Percentiles rank a stretch among this genome's conserved stretches.
Evolutionary conservation across 2,113 vertebrate species (phyloP).

Genomic region (Odontophorus gujanensis): DNA sequence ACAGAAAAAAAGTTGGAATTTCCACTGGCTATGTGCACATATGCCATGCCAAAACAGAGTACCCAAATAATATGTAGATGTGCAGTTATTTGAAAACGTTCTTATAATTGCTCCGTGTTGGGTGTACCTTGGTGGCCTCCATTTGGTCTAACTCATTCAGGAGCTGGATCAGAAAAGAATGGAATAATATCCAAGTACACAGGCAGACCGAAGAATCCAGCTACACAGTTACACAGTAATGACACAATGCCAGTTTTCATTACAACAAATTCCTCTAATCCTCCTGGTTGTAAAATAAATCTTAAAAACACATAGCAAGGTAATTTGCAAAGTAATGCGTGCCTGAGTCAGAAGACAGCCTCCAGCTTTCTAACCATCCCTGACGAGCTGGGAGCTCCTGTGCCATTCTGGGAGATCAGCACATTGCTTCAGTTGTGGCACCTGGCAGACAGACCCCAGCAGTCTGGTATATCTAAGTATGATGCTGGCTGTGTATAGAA

Average conservation of each 20-base stretch:
- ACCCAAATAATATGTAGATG: neutral
- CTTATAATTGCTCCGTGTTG: neutral
- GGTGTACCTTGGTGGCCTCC: neutral
- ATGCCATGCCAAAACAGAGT: neutral
- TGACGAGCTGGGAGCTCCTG: neutral
- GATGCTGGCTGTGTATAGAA: neutral
- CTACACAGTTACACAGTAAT: neutral
- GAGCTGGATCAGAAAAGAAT: neutral
- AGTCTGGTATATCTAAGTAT: neutral
- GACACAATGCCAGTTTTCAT: conserved; percentile 37
- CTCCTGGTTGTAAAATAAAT: conserved; percentile 40
- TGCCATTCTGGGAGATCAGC: neutral
- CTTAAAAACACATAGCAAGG: conserved; percentile 27
- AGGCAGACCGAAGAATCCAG: conserved; percentile 17
- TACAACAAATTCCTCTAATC: conserved; percentile 60
- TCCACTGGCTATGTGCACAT: neutral
- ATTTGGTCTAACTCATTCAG: neutral
- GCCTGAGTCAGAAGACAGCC: conserved; percentile 27
- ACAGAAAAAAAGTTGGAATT: neutral
- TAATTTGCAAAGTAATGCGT: conserved; percentile 45
- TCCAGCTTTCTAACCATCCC: conserved; percentile 16
- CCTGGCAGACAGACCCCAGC: neutral
- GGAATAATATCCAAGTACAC: neutral
- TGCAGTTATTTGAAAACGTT: neutral
- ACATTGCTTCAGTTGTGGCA: neutral